Evolutionary conservation across 2,113 vertebrate genomes (phyloP), one percentile per base, ranked within the genome.

Genomic region (Mugil cephalus): DNA sequence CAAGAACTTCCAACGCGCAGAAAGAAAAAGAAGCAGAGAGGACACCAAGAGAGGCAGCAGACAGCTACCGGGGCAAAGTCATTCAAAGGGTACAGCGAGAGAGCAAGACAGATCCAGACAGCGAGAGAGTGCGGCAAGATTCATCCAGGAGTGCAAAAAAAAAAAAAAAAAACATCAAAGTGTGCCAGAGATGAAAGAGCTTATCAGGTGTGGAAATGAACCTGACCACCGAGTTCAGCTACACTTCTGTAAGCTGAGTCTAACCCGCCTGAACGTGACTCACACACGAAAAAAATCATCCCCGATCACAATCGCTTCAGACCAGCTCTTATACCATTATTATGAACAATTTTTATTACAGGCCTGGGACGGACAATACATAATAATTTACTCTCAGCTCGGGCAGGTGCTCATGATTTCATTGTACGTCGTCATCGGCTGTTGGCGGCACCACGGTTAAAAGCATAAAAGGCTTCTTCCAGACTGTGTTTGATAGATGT

Each of bases 181-280:
- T 85, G 69, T 39, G 71, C 34, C 74, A 53, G 48, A 91, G 85
- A 91, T 89, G 89, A 92, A 92, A 92, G 87, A 77, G 83, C 69
- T 90, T 88, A 91, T 90, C 87, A 85, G 79, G 80, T 81, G 87
- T 87, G 85, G 81, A 91, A 92, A 90, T 88, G 85, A 90, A 91
- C 85, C 84, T 77, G 88, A 82, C 71, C 88, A 43, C 51, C 7
- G 54, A 72, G 83, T 85, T 82, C 79, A 82, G 82, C 54, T 67
- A 36, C 82, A 78, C 59, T 51, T 63, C 66, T 66, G 69, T 66
- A 83, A 52, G 65, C 69, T 17, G 54, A 80, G 51, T 43, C 72
- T 30, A 78, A 77, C 79, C 71, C 17, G 59, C 46, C 68, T 54
- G 61, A 77, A 81, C 30, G 52, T 77, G 58, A 79, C 80, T 39